These are phyloP conservation scores for Lindbergichthys nudifrons DNA, from an alignment of 2,797 vertebrate genomes.

Conservation along the genomic window DNA sequence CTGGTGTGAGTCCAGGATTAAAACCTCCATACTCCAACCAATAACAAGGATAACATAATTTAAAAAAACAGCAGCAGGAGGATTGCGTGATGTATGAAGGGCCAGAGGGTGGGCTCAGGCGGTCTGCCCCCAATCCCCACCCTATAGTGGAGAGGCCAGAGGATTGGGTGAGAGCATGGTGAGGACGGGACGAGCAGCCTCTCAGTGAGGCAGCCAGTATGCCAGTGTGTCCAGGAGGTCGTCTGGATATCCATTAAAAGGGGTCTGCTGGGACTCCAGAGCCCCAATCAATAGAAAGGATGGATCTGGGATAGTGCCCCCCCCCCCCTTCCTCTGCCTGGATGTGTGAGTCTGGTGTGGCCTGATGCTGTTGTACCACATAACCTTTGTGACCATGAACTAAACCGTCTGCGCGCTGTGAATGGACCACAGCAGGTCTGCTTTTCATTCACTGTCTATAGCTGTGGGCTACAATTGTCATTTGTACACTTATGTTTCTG, in stretches of 20 bases:
- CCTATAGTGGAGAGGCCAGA: slow-evolving; percentile 21
- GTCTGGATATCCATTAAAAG: slow-evolving; percentile 77
- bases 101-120: slow-evolving; percentile 49
- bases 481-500: slow-evolving; percentile 14
- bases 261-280: slow-evolving; percentile 74
- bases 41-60: slow-evolving; percentile 29
- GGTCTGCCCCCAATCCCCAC: slow-evolving; percentile 49
- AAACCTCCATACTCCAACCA: slow-evolving; percentile 45
- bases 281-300: slow-evolving; percentile 78
- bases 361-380: slow-evolving; percentile 47
- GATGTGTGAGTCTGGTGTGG: slow-evolving; percentile 46
- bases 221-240: slow-evolving; percentile 76
- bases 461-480: slow-evolving; percentile 52
- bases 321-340: slow-evolving; percentile 54
- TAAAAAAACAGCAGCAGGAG: slow-evolving; percentile 34
- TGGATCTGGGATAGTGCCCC: slow-evolving; percentile 78
- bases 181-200: slow-evolving; percentile 35
- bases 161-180: slow-evolving; percentile 32
- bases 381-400: slow-evolving; percentile 48
- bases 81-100: slow-evolving; percentile 55
- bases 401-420: slow-evolving; percentile 35
- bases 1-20: slow-evolving; percentile 66
- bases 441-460: slow-evolving; percentile 51
- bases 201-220: slow-evolving; percentile 40
- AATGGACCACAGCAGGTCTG: slow-evolving; percentile 50